A percentile compares a stretch with the other conserved stretches of the same genome.
Evolutionary conservation across 2,113 vertebrate species (phyloP).

Genomic region (Mormoops blainvillei): DNA sequence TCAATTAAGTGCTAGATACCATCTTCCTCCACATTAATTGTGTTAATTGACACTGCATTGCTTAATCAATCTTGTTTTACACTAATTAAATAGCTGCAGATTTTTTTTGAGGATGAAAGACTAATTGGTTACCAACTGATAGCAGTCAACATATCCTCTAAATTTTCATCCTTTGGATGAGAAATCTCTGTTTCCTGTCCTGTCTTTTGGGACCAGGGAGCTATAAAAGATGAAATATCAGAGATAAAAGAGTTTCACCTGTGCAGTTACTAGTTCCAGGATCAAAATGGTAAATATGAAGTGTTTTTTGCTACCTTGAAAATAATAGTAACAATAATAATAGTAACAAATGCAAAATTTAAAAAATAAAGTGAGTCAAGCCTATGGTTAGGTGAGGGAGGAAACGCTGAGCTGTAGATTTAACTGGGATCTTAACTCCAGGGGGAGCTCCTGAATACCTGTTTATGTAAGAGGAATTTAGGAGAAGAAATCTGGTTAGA

Average conservation of each 20-base stretch:
- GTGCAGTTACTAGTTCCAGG: not conserved
- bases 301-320: not conserved
- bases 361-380: not conserved
- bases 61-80: conserved; percentile 48
- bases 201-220: not conserved
- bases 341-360: not conserved
- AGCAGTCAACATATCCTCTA: not conserved
- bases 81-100: conserved; percentile 48
- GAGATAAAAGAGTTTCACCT: not conserved
- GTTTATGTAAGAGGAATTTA: not conserved
- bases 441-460: not conserved
- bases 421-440: not conserved
- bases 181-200: not conserved
- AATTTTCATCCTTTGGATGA: not conserved
- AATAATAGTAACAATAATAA: not conserved
- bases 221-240: not conserved
- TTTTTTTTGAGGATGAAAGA: conserved; percentile 2
- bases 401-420: not conserved
- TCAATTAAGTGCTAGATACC: conserved; percentile 59
- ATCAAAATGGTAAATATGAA: not conserved
- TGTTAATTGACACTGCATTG: conserved; percentile 65
- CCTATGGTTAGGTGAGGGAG: not conserved
- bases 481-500: not conserved
- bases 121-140: conserved; percentile 23
- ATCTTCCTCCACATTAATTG: conserved; percentile 57